Evolutionary conservation across 1,140 invertebrate species (phyloP), one percentile per base, ranked within the genome.

Genomic region (Eufriesea mexicana): DNA sequence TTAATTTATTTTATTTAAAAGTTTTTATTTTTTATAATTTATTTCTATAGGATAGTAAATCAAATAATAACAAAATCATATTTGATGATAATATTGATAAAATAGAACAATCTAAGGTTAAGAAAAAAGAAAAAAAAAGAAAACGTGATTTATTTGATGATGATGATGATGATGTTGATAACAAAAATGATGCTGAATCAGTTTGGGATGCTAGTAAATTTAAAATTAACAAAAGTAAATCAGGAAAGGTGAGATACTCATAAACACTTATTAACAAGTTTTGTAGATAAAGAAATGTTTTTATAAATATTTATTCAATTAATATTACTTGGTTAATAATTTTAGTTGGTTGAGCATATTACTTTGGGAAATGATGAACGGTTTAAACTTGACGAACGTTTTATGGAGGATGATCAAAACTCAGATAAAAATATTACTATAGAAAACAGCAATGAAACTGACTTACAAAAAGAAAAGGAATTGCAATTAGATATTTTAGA

Each of bases 331-430:
- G 18, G 47, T 14, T 68, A 49, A 18, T 79, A 35, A 54, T 49
- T 80, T 6, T 72, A 79, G 49, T 73, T 47, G 77, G 67, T 10
- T 35, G 84, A 73, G n/a, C 35, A 28, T 61, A 47, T 76, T 28
- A 83, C 45, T 57, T 78, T 89, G 76, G 95, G 95, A 90, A 95
- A 95, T 90, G 96, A 96, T 89, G 94, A 95, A 91, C 92, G 96
- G 89, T 96, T 96, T 91, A 91, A 89, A 54, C 90, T 96, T 86
- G 95, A 96, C 91, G 91, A 95, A 89, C 94, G 95, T 82, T 96
- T 96, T 89, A 86, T 95, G 70, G 95, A 96, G 77, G 90, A 94
- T 45, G 78, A 92, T 68, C 20, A 85, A 28, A 64, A 76, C 71
- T 77, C 79, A n/a, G 25, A 77, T 9, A 75, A 89, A 47, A 83